These are phyloP conservation scores for Eupithecia vulgata DNA, from an alignment of 2,888 invertebrate species.

Conservation along the genomic window DNA sequence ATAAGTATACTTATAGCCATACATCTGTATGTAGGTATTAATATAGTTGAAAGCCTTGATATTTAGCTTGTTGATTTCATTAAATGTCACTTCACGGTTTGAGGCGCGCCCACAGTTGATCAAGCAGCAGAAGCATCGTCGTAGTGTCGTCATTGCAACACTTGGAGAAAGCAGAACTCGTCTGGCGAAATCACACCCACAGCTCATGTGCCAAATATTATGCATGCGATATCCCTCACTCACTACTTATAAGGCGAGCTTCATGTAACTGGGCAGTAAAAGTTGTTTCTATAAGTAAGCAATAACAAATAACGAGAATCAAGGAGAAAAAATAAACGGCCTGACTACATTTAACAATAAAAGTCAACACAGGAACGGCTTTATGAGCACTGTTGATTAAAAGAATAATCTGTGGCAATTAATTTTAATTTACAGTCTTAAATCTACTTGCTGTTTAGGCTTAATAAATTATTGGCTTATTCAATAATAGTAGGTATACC, in stretches of 20 bases:
- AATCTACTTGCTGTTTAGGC: background rate
- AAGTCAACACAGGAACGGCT: conserved; percentile 7
- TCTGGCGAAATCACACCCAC: conserved; percentile 82
- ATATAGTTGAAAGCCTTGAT: conserved; percentile 73
- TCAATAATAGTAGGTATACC: background rate
- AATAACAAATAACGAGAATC: conserved; percentile 44
- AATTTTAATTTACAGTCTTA: background rate
- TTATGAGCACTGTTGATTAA: conserved; percentile 11
- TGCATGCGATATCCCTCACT: conserved; percentile 52
- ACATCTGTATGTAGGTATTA: conserved; percentile 25
- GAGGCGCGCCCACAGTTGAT: conserved; percentile 11
- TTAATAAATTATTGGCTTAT: background rate
- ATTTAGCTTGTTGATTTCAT: conserved; percentile 66
- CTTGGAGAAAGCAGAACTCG: conserved; percentile 75
- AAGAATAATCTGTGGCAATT: conserved; percentile 8
- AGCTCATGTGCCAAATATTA: conserved; percentile 75
- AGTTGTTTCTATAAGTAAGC: conserved; percentile 65
- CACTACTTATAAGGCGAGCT: conserved; percentile 54
- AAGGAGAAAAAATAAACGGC: conserved; percentile 46
- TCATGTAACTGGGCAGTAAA: conserved; percentile 66
- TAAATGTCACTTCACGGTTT: conserved; percentile 63
- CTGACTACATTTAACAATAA: conserved; percentile 21
- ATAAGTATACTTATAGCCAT: background rate
- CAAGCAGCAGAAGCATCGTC: conserved; percentile 39
- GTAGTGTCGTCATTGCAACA: conserved; percentile 63